phyloP scores from a whole-genome alignment of 2,797 vertebrate genomes.

The Peromyscus aztecus region DNA sequence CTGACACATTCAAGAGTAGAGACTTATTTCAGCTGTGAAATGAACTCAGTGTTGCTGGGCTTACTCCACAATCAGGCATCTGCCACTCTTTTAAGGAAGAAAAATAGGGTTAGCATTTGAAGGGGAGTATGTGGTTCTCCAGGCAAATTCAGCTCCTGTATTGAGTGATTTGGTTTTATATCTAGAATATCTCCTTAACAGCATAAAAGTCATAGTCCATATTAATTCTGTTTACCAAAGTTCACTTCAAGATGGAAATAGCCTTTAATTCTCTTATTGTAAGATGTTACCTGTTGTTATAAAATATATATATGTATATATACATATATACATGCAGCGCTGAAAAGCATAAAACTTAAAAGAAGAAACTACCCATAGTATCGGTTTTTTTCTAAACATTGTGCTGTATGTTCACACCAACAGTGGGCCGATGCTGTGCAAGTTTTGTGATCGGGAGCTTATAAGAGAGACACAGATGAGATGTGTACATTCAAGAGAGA shows the following conservation, averaged over 20 bases:
- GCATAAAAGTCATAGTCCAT: neutral
- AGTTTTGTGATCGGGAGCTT: neutral
- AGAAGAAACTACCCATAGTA: neutral
- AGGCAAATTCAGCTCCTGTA: neutral
- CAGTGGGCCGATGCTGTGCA: neutral
- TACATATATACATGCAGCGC: neutral
- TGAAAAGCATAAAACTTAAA: neutral
- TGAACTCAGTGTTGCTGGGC: neutral
- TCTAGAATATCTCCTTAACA: slow-evolving; percentile 10
- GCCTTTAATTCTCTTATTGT: slow-evolving; percentile 18
- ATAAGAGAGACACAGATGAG: neutral
- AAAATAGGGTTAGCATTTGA: neutral
- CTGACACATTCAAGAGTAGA: neutral
- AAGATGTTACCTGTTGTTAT: neutral
- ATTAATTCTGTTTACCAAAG: slow-evolving; percentile 32
- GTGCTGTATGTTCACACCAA: neutral
- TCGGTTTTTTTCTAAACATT: neutral
- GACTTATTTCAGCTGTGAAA: neutral
- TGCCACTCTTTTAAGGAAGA: neutral
- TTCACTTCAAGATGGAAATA: slow-evolving; percentile 42
- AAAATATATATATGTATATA: too few relatives aligned
- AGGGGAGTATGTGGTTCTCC: neutral
- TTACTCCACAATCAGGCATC: neutral
- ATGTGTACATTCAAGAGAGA: neutral
- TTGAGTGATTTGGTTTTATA: slow-evolving; percentile 17